Evolutionary conservation across 2,888 invertebrate species (phyloP).

Genomic region (Pasiphila rectangulata): DNA sequence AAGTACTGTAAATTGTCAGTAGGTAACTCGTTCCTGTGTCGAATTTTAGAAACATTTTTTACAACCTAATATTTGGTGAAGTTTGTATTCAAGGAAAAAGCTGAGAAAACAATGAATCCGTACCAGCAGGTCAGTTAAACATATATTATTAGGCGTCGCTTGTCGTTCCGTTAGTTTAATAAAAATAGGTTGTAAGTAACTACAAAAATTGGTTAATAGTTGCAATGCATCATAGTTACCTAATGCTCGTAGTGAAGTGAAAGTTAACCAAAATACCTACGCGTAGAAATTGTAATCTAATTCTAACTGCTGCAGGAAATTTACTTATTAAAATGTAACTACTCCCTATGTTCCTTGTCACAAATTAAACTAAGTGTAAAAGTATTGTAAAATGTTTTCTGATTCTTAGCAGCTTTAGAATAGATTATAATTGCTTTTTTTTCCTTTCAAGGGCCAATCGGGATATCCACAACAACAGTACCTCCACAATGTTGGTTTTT

Average conservation of each 20-base stretch:
- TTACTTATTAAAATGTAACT: too few relatives aligned
- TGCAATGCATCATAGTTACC: conserved; percentile 5
- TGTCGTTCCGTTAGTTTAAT: too few relatives aligned
- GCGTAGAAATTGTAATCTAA: conserved; percentile 4
- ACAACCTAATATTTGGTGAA: not conserved
- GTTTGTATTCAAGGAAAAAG: conserved; percentile 7
- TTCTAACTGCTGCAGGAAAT: conserved; percentile 14
- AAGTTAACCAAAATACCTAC: not conserved
- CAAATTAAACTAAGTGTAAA: too few relatives aligned
- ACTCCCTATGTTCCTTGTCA: too few relatives aligned
- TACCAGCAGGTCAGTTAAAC: conserved; percentile 43
- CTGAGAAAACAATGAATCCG: conserved; percentile 23
- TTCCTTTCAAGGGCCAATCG: conserved; percentile 76
- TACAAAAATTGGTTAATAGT: too few relatives aligned
- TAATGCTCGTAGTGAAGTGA: too few relatives aligned
- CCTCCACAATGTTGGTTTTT: conserved; percentile 73
- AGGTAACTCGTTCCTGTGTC: too few relatives aligned
- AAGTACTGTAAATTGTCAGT: too few relatives aligned
- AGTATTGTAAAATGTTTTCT: too few relatives aligned
- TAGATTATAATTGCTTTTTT: conserved; percentile 41
- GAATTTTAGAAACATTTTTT: too few relatives aligned
- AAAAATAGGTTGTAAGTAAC: too few relatives aligned
- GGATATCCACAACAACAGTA: conserved; percentile 77
- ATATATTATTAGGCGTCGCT: not conserved
- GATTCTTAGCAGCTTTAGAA: conserved; percentile 30